Percentiles rank a stretch among this genome's conserved stretches.
phyloP scores from a whole-genome alignment of 2,113 vertebrate genomes.

The Hemiprocne comata region DNA sequence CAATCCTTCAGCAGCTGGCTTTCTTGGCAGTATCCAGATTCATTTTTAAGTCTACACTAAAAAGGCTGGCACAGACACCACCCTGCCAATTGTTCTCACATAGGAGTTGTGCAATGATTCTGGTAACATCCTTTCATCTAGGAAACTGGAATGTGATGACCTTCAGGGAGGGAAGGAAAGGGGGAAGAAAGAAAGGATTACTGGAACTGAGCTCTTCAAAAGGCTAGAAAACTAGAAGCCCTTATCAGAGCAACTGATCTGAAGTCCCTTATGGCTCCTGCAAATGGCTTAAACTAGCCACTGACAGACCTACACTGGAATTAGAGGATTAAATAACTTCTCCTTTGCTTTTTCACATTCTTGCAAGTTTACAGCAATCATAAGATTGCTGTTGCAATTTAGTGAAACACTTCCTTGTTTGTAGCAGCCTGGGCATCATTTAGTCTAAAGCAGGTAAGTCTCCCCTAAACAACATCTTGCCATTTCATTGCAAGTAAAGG shows the following conservation, averaged over 20 bases:
- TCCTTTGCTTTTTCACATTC: neutral
- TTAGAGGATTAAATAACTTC: slow-evolving; percentile 14
- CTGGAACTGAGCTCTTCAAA: slow-evolving; percentile 46
- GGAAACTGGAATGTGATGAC: slow-evolving; percentile 50
- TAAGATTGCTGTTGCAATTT: neutral
- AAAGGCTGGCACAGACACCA: neutral
- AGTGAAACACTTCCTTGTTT: neutral
- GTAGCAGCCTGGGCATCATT: neutral
- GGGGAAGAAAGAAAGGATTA: slow-evolving; percentile 11
- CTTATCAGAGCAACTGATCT: slow-evolving; percentile 30
- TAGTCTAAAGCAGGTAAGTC: neutral
- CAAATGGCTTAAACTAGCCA: slow-evolving; percentile 30
- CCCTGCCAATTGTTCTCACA: neutral
- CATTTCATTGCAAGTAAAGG: neutral
- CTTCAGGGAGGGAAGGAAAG: slow-evolving; percentile 14
- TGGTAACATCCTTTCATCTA: slow-evolving; percentile 58
- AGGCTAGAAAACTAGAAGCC: slow-evolving; percentile 9
- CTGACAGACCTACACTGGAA: slow-evolving; percentile 42
- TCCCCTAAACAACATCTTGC: neutral
- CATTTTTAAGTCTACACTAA: neutral
- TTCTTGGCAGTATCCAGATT: neutral
- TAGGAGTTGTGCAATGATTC: slow-evolving; percentile 42
- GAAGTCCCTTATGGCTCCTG: neutral
- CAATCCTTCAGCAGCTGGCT: neutral
- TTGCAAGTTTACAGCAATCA: neutral